Base-by-base conservation (phyloP, 2,113 vertebrate genomes). In the Halichoerus grypus region DNA sequence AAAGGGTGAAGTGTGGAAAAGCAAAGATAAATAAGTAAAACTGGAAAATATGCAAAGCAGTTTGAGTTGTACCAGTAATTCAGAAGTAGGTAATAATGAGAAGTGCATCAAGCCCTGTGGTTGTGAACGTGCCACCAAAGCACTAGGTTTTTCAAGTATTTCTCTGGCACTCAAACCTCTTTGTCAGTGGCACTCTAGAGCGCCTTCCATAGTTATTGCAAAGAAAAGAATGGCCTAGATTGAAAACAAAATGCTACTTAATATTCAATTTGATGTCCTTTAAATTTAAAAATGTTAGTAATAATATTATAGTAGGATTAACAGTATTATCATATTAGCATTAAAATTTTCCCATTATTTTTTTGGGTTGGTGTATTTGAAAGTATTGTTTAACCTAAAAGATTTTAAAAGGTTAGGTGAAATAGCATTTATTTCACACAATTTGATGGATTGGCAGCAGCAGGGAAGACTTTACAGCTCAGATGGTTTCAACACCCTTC, bases 331-430 rank as follows among this genome's bases (percentile, higher is more conserved):
- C 79, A 36, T 95, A 28, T 84, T 94, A 98, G 57, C 82, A n/a
- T 87, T 96, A 96, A 84, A 96, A 76, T 69, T 69, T 92, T 95
- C 33, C 74, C 72, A 33, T 21, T 93, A 67, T 61, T 46, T 98
- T 92, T 94, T 95, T 95, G 96, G 46, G 72, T 72, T 88, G 84
- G 57, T 95, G 46, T 96, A 96, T 97, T 92, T 84, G 88, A 53
- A 98, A 21, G 55, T 81, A 51, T 86, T 94, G 77, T 97, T 98
- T 96, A 98, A 97, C 88, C 72, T 97, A 94, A 92, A 96, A 94
- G 80, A 93, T 69, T 91, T 97, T 82, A 92, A 14, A 26, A 95
- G 55, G 87, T 91, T 95, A 93, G 88, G 33, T 94, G 83, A 65
- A 86, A 31, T 53, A 92, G 33, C 97, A 55, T 98, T 98, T 97